Evolutionary conservation across 2,888 invertebrate genomes (phyloP), one percentile per base, ranked within the genome.

Genomic region (Cepaea hortensis): DNA sequence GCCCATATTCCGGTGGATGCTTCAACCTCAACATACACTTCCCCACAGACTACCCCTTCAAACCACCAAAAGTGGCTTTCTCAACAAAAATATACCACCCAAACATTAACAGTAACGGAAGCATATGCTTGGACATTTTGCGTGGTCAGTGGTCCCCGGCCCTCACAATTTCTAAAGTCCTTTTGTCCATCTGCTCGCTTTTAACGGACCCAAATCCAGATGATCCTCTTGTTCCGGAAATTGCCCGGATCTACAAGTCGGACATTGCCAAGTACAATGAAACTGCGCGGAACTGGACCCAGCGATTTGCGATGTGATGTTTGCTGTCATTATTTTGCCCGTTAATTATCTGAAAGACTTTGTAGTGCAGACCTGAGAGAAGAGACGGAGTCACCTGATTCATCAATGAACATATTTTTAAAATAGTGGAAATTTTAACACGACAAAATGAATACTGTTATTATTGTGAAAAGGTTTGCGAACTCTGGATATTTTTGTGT

Each of bases 51-150:
- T 99, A 99, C 96, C 99, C 99, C 94, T 99, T 99, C 96, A 99
- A 99, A 96, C 99, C 99, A 95, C 99, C 99, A 95, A 99, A 96
- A 94, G 98, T 96, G 96, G 98, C 99, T 95, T 99, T 99, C 96
- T 99, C 99, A 95, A 99, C 99, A 95, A 97, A 98, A 96, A 99
- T 99, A 96, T 99, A 99, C 96, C 99, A 99, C 96, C 99, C 99
- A 95, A 99, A 99, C 96, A 99, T 99, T 96, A 99, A 99, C 97
- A 99, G 98, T 96, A 99, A 99, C 96, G 99, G 99, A 96, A 98
- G 98, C 96, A 99, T 99, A 96, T 99, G 99, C 96, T 97, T 99
- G 96, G 99, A 99, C 96, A 99, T 99, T 96, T 96, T 99, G 96
- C 97, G 99, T 96, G 97, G 99, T 96, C 99, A 99, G 96, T 99